A percentile compares a stretch with the other conserved stretches of the same genome.
phyloP scores from a whole-genome alignment of 2,113 vertebrate genomes.

The Boulengeromyrus knoepffleri region DNA sequence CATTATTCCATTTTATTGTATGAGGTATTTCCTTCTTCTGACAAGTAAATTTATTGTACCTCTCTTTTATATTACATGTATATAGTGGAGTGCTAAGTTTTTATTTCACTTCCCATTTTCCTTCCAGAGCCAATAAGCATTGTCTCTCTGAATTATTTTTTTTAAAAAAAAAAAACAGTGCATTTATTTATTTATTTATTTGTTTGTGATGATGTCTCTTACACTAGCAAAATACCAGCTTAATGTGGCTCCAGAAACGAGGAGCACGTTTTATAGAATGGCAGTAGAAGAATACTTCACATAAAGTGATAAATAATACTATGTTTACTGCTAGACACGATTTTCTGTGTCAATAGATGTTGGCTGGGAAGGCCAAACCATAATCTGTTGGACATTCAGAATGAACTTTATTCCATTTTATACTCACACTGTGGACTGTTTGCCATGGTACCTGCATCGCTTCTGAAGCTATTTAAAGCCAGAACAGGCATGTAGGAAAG shows the following conservation, averaged over 20 bases:
- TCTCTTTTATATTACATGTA: background rate
- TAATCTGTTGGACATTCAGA: background rate
- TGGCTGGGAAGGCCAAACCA: background rate
- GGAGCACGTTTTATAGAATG: background rate
- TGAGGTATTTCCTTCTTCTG: background rate
- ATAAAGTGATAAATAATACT: background rate
- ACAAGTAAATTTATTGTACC: background rate
- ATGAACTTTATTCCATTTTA: background rate
- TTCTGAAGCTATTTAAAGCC: background rate
- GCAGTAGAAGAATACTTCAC: background rate
- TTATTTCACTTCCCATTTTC: background rate
- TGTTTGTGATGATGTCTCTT: background rate
- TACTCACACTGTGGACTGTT: background rate
- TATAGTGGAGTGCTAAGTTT: background rate
- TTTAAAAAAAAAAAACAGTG: background rate
- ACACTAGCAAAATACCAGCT: background rate
- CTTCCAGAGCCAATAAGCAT: background rate
- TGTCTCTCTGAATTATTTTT: background rate
- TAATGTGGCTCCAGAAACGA: background rate
- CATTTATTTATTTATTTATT: background rate
- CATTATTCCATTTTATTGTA: background rate
- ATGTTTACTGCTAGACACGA: background rate
- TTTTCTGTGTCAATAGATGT: background rate
- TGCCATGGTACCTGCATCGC: background rate
- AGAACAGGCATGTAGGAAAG: background rate